A percentile compares a stretch with the other conserved stretches of the same genome.
Conservation (phyloP, 1,140 invertebrate genomes). For the Trissolcus basalis region DNA sequence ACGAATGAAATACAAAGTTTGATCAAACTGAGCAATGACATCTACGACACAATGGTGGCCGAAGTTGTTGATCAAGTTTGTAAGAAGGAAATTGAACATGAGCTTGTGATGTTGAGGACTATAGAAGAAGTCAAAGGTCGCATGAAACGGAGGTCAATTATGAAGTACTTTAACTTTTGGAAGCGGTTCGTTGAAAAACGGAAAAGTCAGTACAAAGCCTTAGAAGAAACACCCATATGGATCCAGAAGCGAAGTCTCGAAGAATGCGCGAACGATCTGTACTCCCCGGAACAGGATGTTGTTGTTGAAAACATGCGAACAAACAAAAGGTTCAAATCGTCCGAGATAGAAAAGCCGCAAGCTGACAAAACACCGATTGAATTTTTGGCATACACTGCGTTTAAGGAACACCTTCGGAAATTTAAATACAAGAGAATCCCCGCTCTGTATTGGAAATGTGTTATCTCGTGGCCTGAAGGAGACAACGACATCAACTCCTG, state of each 20-base stretch:
- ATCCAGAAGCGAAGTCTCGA: slow-evolving; percentile 74
- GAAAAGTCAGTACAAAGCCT: slow-evolving; percentile 70
- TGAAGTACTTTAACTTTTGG: slow-evolving; percentile 76
- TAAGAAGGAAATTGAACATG: slow-evolving; percentile 47
- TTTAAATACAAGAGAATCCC: slow-evolving; percentile 49
- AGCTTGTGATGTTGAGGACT: slow-evolving; percentile 59
- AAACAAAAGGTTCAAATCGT: slow-evolving; percentile 44
- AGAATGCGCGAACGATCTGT: slow-evolving; percentile 76
- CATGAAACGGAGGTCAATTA: slow-evolving; percentile 64
- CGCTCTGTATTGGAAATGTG: slow-evolving; percentile 82
- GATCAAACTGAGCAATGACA: slow-evolving; percentile 38
- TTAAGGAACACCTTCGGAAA: slow-evolving; percentile 66
- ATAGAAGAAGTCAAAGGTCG: slow-evolving; percentile 60
- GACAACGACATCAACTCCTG: slow-evolving; percentile 51
- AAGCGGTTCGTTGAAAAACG: slow-evolving; percentile 64
- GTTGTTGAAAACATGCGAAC: slow-evolving; percentile 75
- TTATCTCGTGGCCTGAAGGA: slow-evolving; percentile 77
- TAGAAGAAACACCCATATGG: slow-evolving; percentile 81
- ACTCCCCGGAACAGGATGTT: slow-evolving; percentile 74
- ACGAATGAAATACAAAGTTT: background rate
- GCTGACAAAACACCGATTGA: slow-evolving; percentile 56
- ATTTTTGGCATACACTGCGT: slow-evolving; percentile 62
- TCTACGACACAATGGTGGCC: slow-evolving; percentile 66
- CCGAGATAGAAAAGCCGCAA: background rate
- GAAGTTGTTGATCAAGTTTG: slow-evolving; percentile 63